Base-by-base conservation (phyloP, 2,113 vertebrate genomes). In the Triplophysa dalaica region DNA sequence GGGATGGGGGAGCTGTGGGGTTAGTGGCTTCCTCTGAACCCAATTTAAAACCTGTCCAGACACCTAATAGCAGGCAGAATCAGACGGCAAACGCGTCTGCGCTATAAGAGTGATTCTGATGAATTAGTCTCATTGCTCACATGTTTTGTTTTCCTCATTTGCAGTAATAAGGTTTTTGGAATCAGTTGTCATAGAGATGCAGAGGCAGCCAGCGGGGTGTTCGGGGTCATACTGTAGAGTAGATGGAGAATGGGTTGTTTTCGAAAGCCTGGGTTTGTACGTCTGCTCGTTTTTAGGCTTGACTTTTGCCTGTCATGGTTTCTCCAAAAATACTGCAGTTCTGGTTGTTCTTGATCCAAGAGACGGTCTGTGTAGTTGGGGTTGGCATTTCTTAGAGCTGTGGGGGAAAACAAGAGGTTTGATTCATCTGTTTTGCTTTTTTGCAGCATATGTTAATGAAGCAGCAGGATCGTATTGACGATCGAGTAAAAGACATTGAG, bases 401-500 rank as follows among this genome's bases (percentile, higher is more conserved):
- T 67, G 56, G 11, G 29, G 14, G 21, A 17, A 17, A 17, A 58
- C 19, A 58, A n/a, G 10, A 48, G 41, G 14, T 41, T 17, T 63
- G 19, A 74, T 68, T 56, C 58, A 22, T 19, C 69, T 13, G 45
- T 62, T 56, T 83, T 85, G n/a, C 70, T 13, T 70, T 61, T 67
- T 21, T 58, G 8, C 75, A 99, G 97, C 95, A 95, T 89, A 94
- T 95, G 94, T 91, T 99, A 87, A 96, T 98, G 94, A 98, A 96
- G 88, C 97, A 98, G 86, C 95, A 98, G 88, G 95, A 97, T 89
- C 94, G 94, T 74, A 93, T 99, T 83, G 96, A 98, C 78, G 95
- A 96, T 84, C 90, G 97, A 72, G 96, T 97, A 80, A 96, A 98
- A 89, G 96, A 96, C 92, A 97, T 98, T 0, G 97, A 99, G 85